Percentiles rank a stretch among this genome's conserved stretches.
These are phyloP conservation scores for Pectinophora gossypiella DNA, from an alignment of 1,140 invertebrate species.

Conservation along the genomic window DNA sequence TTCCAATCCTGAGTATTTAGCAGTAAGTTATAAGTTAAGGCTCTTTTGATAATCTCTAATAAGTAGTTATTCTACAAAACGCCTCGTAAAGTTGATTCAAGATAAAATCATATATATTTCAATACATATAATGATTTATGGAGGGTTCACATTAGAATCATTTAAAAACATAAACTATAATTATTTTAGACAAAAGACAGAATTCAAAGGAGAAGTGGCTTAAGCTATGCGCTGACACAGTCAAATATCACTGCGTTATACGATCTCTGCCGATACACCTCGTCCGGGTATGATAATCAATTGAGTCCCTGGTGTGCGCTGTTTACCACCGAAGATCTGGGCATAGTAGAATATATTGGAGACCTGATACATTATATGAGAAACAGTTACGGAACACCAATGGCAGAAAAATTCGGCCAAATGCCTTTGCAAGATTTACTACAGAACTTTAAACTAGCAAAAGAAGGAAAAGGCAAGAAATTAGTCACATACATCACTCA, in stretches of 20 bases:
- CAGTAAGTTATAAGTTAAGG: too few species aligned
- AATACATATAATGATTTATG: too few species aligned
- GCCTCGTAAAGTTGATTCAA: too few species aligned
- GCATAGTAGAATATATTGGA: slow-evolving; percentile 84
- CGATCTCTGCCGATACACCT: slow-evolving; percentile 87
- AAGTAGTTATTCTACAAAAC: too few species aligned
- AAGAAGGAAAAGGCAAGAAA: slow-evolving; percentile 45
- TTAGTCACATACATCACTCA: slow-evolving; percentile 86
- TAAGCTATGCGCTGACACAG: slow-evolving; percentile 26
- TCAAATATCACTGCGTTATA: slow-evolving; percentile 72
- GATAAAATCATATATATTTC: too few species aligned
- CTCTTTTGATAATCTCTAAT: too few species aligned
- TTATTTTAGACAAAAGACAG: too few species aligned
- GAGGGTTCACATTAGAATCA: too few species aligned
- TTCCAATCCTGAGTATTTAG: too few species aligned
- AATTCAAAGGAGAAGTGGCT: too few species aligned
- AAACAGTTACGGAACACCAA: slow-evolving; percentile 59
- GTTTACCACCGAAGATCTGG: slow-evolving; percentile 81
- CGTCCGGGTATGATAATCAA: slow-evolving; percentile 79
- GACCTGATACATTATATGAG: slow-evolving; percentile 83
- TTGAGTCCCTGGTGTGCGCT: slow-evolving; percentile 84
- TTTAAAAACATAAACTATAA: too few species aligned
- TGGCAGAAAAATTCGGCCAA: slow-evolving; percentile 82
- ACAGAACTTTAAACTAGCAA: slow-evolving; percentile 64
- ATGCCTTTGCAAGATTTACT: slow-evolving; percentile 83